Percentiles rank a stretch among this genome's conserved stretches.
Evolutionary conservation across 2,113 vertebrate genomes (phyloP).

Genomic region (Phycodurus eques): DNA sequence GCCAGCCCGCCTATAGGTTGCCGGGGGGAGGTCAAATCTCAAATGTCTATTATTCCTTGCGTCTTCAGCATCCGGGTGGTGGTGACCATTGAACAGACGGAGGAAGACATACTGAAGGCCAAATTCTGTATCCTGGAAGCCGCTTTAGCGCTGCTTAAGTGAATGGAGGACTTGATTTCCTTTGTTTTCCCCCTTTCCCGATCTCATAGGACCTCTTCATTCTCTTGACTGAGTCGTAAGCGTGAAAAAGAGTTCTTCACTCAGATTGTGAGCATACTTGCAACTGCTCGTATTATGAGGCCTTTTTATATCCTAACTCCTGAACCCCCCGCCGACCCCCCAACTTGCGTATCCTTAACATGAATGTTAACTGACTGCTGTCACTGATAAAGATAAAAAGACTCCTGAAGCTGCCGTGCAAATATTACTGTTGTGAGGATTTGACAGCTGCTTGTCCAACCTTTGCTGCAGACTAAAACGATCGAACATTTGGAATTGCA

Average conservation of each 20-base stretch:
- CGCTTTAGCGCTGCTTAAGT: conserved; percentile 73
- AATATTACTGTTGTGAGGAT: not conserved
- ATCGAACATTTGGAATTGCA: not conserved
- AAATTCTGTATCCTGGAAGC: conserved; percentile 82
- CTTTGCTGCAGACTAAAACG: not conserved
- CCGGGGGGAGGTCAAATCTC: not conserved
- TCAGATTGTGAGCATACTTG: not conserved
- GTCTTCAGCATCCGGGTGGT: conserved; percentile 86
- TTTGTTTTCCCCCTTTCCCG: not conserved
- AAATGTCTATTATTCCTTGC: not conserved
- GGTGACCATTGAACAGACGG: conserved; percentile 86
- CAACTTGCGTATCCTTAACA: not conserved
- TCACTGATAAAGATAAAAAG: not conserved
- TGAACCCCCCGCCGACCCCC: not conserved
- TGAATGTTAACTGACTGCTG: not conserved
- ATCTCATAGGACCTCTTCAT: not conserved
- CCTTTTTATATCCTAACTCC: not conserved
- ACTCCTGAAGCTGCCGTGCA: not conserved
- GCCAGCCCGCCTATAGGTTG: not conserved
- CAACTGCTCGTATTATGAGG: not conserved
- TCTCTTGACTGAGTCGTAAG: not conserved
- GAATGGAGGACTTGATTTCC: not conserved
- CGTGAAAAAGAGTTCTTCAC: not conserved
- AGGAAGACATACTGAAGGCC: conserved; percentile 83
- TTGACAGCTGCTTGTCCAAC: not conserved